Evolutionary conservation across 1,140 invertebrate genomes (phyloP).

Genomic region (Cecropterus lyciades): DNA sequence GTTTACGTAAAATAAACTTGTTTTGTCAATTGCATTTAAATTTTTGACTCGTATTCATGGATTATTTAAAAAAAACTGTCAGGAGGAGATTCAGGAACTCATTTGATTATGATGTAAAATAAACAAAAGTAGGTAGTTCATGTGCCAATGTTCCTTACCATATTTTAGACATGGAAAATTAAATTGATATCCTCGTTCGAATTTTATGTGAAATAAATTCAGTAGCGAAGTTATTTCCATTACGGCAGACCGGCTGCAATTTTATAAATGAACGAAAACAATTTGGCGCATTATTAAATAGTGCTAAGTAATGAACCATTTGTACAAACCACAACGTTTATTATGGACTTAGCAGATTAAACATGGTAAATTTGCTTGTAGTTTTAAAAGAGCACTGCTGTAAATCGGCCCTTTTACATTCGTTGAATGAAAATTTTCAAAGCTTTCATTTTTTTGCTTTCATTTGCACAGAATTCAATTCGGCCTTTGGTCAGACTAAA

Average conservation of each 20-base stretch:
- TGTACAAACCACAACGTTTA: neutral
- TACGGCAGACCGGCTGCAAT: too few relatives aligned
- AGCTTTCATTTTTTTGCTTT: conserved; percentile 31
- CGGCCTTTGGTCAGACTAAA: conserved; percentile 18
- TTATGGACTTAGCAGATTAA: neutral
- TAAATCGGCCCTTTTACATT: conserved; percentile 29
- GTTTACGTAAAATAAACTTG: conserved; percentile 26
- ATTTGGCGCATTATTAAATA: neutral
- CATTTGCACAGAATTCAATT: conserved; percentile 31
- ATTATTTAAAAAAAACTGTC: neutral
- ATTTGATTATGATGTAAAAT: neutral
- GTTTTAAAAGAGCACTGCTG: conserved; percentile 10
- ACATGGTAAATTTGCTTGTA: conserved; percentile 19
- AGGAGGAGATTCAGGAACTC: neutral
- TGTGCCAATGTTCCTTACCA: too few relatives aligned
- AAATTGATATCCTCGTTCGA: too few relatives aligned
- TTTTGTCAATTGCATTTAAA: conserved; percentile 34
- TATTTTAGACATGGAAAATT: too few relatives aligned
- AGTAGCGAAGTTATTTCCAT: neutral
- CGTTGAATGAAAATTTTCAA: conserved; percentile 14
- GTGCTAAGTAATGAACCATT: neutral
- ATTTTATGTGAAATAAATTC: neutral
- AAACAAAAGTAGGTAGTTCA: too few relatives aligned
- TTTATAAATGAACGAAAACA: neutral
- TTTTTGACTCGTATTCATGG: conserved; percentile 7